A percentile compares a stretch with the other conserved stretches of the same genome.
Conservation (phyloP, 2,888 invertebrate species). For the Spodoptera exigua region DNA sequence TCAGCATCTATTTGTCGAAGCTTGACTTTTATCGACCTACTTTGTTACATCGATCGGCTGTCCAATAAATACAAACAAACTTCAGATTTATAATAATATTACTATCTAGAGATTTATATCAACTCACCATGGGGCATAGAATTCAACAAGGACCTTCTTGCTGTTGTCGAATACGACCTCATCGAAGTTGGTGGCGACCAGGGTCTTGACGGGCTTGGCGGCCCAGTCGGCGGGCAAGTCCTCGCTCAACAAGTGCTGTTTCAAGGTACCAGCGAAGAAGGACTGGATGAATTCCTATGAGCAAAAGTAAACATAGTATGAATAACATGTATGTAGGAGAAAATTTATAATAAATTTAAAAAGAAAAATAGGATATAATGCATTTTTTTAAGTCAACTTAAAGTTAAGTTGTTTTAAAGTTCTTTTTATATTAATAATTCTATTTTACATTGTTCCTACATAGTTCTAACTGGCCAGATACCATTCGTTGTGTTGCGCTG, state of each 20-base stretch:
- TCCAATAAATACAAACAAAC: no score
- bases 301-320: background rate
- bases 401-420: no score
- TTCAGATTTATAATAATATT: background rate
- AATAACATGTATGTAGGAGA: background rate
- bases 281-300: constrained; percentile 93
- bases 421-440: no score
- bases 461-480: no score
- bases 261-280: constrained; percentile 97
- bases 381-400: no score
- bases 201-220: constrained; percentile 96
- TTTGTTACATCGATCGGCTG: no score
- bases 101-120: background rate
- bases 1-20: no score
- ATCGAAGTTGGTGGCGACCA: constrained; percentile 98
- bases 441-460: no score
- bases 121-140: constrained; percentile 98
- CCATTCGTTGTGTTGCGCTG: no score
- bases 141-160: constrained; percentile 99
- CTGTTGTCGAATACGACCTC: constrained; percentile 95
- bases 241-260: constrained; percentile 98
- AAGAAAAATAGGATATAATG: no score
- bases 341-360: background rate
- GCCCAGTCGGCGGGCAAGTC: constrained; percentile 99
- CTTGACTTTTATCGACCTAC: no score